These are phyloP conservation scores for Sorex maritimensis DNA, from an alignment of 2,797 vertebrate species.

Conservation along the genomic window DNA sequence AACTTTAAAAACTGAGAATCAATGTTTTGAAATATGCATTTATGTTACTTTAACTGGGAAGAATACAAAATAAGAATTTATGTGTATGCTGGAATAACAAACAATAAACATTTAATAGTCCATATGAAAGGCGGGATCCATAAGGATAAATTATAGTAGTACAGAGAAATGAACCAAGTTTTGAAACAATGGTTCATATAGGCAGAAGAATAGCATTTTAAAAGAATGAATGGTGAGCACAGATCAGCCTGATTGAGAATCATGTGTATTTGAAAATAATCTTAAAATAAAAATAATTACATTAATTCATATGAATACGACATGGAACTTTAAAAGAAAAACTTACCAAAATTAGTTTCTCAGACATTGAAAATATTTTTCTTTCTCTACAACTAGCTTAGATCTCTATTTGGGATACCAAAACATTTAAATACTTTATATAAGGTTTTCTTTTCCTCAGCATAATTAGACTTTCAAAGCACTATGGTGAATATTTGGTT, in stretches of 20 bases:
- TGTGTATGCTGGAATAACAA: slow-evolving; percentile 4
- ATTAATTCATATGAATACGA: slow-evolving; percentile 2
- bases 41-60: slow-evolving; percentile 41
- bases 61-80: slow-evolving; percentile 49
- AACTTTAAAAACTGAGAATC: slow-evolving; percentile 16
- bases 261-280: neutral
- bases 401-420: neutral
- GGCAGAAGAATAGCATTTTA: neutral
- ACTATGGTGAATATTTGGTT: neutral
- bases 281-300: neutral
- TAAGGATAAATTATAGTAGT: neutral
- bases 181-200: neutral
- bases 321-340: neutral
- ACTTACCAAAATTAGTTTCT: neutral
- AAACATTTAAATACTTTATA: slow-evolving; percentile 43
- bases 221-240: neutral
- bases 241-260: neutral
- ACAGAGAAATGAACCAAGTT: neutral
- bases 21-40: slow-evolving; percentile 24
- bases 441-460: slow-evolving; percentile 49
- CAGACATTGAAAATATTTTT: neutral
- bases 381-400: neutral
- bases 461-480: slow-evolving; percentile 56
- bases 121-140: neutral
- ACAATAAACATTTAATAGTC: slow-evolving; percentile 2